Percentiles rank a stretch among this genome's conserved stretches.
phyloP scores from a whole-genome alignment of 2,888 invertebrate species.

The Ichneumoninae sp. region DNA sequence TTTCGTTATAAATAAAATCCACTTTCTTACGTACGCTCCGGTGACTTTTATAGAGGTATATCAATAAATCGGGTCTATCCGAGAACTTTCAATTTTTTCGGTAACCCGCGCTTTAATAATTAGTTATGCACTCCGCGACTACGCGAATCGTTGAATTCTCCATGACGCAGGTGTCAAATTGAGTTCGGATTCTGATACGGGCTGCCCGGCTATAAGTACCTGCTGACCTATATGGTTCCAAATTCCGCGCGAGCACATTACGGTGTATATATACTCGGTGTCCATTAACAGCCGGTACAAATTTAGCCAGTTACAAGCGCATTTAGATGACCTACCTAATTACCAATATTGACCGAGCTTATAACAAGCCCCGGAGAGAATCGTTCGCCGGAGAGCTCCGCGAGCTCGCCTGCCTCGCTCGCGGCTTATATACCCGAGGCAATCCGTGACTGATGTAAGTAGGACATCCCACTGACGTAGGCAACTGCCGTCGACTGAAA shows the following conservation, averaged over 20 bases:
- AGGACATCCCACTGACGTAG: constrained; percentile 80
- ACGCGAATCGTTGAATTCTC: constrained; percentile 30
- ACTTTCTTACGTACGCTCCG: neutral
- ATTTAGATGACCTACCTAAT: constrained; percentile 74
- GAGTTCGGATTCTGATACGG: constrained; percentile 6
- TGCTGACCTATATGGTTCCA: constrained; percentile 55
- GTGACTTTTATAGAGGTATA: neutral
- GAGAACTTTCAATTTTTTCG: neutral
- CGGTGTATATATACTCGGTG: constrained; percentile 2
- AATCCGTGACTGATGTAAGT: constrained; percentile 79
- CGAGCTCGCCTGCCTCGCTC: constrained; percentile 19
- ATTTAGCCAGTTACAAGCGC: constrained; percentile 61
- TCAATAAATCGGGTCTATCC: neutral
- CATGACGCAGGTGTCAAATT: constrained; percentile 18
- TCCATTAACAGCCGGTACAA: constrained; percentile 54
- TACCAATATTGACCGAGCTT: constrained; percentile 70
- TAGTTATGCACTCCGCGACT: neutral
- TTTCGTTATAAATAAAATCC: neutral
- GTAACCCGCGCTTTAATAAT: neutral
- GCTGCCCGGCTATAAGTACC: constrained; percentile 17
- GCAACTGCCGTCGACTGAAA: constrained; percentile 60
- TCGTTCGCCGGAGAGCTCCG: constrained; percentile 34
- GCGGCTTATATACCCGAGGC: constrained; percentile 68
- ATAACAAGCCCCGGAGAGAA: constrained; percentile 66
- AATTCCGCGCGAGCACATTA: constrained; percentile 22